Conservation (phyloP, 2,888 invertebrate species). For the Hypselothyrea guttata region DNA sequence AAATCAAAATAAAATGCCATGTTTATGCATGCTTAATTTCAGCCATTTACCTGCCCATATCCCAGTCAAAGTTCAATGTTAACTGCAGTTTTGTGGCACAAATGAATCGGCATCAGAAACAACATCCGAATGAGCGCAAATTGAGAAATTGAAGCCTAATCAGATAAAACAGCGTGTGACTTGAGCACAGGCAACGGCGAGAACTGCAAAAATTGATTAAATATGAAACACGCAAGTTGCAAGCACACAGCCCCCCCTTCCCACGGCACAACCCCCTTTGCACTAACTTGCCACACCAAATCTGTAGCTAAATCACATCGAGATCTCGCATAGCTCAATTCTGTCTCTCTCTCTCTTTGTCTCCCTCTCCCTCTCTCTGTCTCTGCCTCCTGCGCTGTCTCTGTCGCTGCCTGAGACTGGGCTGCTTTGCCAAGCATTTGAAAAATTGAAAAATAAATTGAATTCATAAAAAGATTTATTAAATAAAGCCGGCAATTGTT, state of each 20-base stretch:
- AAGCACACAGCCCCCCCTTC: slow-evolving; percentile 17
- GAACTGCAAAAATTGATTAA: slow-evolving; percentile 71
- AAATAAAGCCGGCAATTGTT: slow-evolving; percentile 59
- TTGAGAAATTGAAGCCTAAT: slow-evolving; percentile 77
- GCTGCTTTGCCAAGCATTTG: slow-evolving; percentile 56
- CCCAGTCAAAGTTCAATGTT: slow-evolving; percentile 65
- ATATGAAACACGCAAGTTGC: slow-evolving; percentile 76
- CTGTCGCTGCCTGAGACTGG: slow-evolving; percentile 29
- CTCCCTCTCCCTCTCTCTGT: too few relatives aligned
- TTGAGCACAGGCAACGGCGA: slow-evolving; percentile 22
- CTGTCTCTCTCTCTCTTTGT: neutral
- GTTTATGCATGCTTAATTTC: neutral
- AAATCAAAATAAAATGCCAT: neutral
- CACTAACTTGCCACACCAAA: slow-evolving; percentile 12
- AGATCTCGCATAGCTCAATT: slow-evolving; percentile 15
- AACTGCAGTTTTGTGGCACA: slow-evolving; percentile 37
- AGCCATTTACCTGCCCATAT: neutral
- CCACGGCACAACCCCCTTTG: slow-evolving; percentile 1
- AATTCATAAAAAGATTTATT: slow-evolving; percentile 72
- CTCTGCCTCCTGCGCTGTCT: slow-evolving; percentile 4
- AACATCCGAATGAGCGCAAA: slow-evolving; percentile 60
- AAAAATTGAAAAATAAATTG: slow-evolving; percentile 74
- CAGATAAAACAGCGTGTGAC: slow-evolving; percentile 71
- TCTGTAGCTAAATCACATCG: slow-evolving; percentile 42
- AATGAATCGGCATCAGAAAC: slow-evolving; percentile 9